These are phyloP conservation scores for Gryllus longicercus DNA, from an alignment of 2,888 invertebrate species.

Conservation along the genomic window DNA sequence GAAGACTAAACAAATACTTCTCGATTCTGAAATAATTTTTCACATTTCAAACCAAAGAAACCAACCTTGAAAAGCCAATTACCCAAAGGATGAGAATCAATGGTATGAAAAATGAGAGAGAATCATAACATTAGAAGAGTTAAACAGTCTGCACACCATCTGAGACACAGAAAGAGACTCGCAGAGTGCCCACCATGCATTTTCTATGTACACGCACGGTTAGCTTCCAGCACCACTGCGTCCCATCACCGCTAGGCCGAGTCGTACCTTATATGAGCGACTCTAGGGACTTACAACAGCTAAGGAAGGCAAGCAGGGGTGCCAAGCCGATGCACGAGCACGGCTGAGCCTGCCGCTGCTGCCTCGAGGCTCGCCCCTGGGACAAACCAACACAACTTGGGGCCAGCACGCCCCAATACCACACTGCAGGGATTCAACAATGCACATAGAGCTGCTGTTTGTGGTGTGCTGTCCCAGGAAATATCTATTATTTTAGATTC, in stretches of 20 bases:
- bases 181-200: slow-evolving; percentile 21
- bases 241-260: slow-evolving; percentile 29
- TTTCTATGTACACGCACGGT: slow-evolving; percentile 26
- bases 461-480: too few relatives aligned
- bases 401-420: slow-evolving; percentile 18
- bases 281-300: slow-evolving; percentile 30
- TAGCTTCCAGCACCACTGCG: slow-evolving; percentile 29
- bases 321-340: slow-evolving; percentile 17
- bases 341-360: slow-evolving; percentile 23
- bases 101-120: too few relatives aligned
- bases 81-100: too few relatives aligned
- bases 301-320: not conserved
- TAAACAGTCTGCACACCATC: slow-evolving; percentile 19
- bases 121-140: too few relatives aligned
- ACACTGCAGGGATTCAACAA: slow-evolving; percentile 5
- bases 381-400: slow-evolving; percentile 32
- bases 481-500: too few relatives aligned
- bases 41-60: too few relatives aligned
- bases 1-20: too few relatives aligned
- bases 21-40: too few relatives aligned
- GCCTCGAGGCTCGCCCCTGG: slow-evolving; percentile 25
- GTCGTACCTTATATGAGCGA: slow-evolving; percentile 28
- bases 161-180: not conserved
- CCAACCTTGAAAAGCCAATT: too few relatives aligned
- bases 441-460: too few relatives aligned